These are phyloP conservation scores for Tipula unca DNA, from an alignment of 2,888 invertebrate species.

Conservation along the genomic window DNA sequence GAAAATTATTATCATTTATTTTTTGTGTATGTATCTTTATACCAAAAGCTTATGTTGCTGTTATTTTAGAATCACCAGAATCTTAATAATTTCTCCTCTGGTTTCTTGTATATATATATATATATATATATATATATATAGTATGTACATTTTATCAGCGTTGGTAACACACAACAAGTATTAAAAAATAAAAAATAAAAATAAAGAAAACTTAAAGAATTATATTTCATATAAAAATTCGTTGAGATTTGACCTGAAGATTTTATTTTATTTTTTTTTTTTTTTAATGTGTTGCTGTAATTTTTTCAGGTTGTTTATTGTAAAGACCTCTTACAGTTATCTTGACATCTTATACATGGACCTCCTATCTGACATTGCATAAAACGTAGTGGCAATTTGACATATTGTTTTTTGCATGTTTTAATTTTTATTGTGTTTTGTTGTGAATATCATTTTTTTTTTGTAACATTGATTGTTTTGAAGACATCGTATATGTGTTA, in stretches of 20 bases:
- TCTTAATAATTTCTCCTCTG: not conserved
- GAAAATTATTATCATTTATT: not conserved
- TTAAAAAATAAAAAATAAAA: too few relatives aligned
- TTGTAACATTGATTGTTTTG: not conserved
- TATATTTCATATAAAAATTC: constrained; percentile 14
- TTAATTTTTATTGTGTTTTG: not conserved
- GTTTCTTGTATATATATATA: not conserved
- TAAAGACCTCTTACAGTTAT: constrained; percentile 19
- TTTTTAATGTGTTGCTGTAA: not conserved
- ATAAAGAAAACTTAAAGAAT: constrained; percentile 3
- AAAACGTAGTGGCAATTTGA: constrained; percentile 20
- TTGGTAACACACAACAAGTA: not conserved
- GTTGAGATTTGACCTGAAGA: constrained; percentile 18
- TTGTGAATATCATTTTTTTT: not conserved
- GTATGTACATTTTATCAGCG: not conserved
- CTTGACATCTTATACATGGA: constrained; percentile 18
- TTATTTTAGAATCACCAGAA: not conserved
- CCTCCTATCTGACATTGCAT: constrained; percentile 17
- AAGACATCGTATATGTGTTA: not conserved
- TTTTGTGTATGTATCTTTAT: not conserved
- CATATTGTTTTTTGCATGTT: constrained; percentile 18
- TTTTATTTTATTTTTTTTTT: not conserved
- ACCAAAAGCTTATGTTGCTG: not conserved
- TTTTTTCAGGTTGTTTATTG: constrained; percentile 14
- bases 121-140: too few relatives aligned